A percentile compares a stretch with the other conserved stretches of the same genome.
These are phyloP conservation scores for Burhinus bistriatus DNA, from an alignment of 2,113 vertebrate species.

Conservation along the genomic window DNA sequence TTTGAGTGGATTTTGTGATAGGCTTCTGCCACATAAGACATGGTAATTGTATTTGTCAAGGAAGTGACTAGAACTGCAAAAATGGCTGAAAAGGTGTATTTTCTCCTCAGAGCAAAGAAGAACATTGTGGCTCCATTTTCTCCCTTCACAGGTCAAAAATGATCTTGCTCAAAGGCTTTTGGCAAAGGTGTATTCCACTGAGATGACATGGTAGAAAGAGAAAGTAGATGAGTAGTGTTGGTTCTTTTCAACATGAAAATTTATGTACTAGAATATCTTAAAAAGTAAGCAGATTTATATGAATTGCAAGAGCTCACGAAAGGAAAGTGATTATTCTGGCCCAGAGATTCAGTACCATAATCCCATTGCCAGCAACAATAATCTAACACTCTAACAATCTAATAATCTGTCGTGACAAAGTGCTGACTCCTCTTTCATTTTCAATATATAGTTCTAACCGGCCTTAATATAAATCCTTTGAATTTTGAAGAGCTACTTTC, in stretches of 20 bases:
- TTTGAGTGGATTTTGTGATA: not conserved
- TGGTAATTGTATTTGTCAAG: not conserved
- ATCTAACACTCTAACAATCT: no score
- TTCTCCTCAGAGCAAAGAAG: not conserved
- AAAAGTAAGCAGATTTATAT: not conserved
- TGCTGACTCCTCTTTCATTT: not conserved
- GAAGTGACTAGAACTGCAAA: not conserved
- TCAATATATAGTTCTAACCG: not conserved
- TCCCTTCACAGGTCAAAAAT: not conserved
- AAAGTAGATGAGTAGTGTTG: not conserved
- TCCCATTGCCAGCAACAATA: not conserved
- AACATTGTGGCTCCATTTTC: not conserved
- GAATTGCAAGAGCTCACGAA: not conserved
- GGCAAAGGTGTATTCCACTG: not conserved
- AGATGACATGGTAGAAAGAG: not conserved
- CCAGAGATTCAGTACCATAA: not conserved
- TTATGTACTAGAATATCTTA: not conserved
- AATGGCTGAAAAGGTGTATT: not conserved
- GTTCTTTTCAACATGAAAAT: not conserved
- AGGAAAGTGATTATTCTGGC: not conserved
- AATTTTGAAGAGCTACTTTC: not conserved
- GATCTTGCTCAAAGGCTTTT: not conserved
- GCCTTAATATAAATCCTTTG: not conserved
- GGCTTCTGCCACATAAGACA: not conserved
- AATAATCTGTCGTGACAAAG: not conserved